phyloP scores from a whole-genome alignment of 2,113 vertebrate species.

The Motacilla tschutschensis region DNA sequence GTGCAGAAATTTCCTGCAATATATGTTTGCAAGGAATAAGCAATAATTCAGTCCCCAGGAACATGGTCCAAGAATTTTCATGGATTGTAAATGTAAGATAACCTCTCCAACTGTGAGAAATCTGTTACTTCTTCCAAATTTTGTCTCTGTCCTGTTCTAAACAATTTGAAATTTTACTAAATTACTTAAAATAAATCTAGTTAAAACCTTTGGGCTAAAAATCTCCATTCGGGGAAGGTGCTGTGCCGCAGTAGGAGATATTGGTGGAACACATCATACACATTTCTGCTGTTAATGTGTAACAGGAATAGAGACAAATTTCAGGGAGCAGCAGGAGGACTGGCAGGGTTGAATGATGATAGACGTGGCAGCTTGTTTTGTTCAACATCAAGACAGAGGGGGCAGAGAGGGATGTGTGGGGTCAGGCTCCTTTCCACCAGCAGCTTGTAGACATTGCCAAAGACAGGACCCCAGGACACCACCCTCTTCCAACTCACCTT shows the following conservation, averaged over 20 bases:
- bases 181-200: background rate
- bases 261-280: background rate
- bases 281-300: background rate
- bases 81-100: background rate
- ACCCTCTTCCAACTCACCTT: background rate
- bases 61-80: background rate
- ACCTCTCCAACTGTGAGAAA: background rate
- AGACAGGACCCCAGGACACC: background rate
- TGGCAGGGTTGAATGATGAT: background rate
- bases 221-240: background rate
- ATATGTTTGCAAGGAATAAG: background rate
- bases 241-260: background rate
- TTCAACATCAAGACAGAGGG: background rate
- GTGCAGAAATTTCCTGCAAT: background rate
- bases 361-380: background rate
- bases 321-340: background rate
- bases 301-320: background rate
- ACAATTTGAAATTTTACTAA: background rate
- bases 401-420: background rate
- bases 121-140: background rate
- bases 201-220: background rate
- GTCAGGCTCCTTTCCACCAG: background rate
- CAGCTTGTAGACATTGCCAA: background rate
- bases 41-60: background rate
- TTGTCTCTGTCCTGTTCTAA: background rate